A percentile compares a stretch with the other conserved stretches of the same genome.
Evolutionary conservation across 2,113 vertebrate genomes (phyloP).

Genomic region (Hoplias malabaricus): DNA sequence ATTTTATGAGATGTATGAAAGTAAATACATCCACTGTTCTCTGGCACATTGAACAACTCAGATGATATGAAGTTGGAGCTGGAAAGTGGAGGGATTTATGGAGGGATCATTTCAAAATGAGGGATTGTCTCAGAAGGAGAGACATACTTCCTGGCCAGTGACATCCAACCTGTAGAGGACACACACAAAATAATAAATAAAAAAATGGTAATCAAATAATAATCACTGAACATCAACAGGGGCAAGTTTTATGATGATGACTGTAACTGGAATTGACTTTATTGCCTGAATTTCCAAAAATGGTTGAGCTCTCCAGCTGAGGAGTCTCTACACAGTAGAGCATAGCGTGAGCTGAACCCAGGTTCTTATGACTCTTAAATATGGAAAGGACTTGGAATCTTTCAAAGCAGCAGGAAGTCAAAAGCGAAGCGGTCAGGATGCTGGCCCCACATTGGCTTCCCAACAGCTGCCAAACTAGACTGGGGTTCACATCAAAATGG

Average conservation of each 20-base stretch:
- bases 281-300: constrained; percentile 1
- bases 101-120: constrained; percentile 60
- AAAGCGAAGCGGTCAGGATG: not conserved
- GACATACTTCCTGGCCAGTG: constrained; percentile 2
- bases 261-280: not conserved
- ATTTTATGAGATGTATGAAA: constrained; percentile 18
- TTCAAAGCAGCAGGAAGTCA: not conserved
- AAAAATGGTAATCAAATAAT: too few species aligned
- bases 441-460: not conserved
- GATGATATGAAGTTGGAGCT: constrained; percentile 58
- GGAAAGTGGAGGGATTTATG: constrained; percentile 49
- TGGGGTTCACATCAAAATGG: constrained; percentile 15
- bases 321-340: constrained; percentile 11
- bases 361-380: constrained; percentile 33
- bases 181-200: too few species aligned
- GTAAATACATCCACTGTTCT: constrained; percentile 57
- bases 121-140: constrained; percentile 54
- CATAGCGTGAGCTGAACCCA: constrained; percentile 9
- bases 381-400: not conserved
- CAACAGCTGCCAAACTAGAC: constrained; percentile 9
- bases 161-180: constrained; percentile 13
- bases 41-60: constrained; percentile 24
- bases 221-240: not conserved
- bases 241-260: not conserved
- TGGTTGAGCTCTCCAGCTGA: not conserved